Evolutionary conservation across 35 echinoderm and acorn worm species (phyloP).

Genomic region (Lytechinus variegatus): DNA sequence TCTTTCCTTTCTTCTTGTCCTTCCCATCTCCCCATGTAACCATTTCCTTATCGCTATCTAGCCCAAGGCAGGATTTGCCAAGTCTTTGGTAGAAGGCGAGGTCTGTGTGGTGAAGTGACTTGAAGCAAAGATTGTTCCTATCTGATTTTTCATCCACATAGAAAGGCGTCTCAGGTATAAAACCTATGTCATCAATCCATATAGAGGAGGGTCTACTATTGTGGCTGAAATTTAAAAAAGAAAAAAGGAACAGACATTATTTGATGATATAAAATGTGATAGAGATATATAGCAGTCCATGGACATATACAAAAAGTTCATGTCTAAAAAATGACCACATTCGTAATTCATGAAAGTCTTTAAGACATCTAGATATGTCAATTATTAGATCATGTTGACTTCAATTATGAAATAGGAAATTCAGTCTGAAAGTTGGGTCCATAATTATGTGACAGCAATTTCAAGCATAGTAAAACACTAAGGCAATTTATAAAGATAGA

Average conservation of each 20-base stretch:
- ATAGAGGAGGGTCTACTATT: slow-evolving; percentile 55
- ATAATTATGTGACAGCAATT: too few species aligned
- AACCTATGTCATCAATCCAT: slow-evolving; percentile 65
- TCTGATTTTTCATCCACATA: slow-evolving; percentile 76
- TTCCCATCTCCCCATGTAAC: slow-evolving; percentile 57
- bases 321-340: too few species aligned
- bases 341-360: too few species aligned
- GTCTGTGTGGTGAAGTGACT: slow-evolving; percentile 82
- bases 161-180: neutral
- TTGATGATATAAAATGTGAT: neutral
- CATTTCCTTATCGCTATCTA: slow-evolving; percentile 16
- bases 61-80: slow-evolving; percentile 83
- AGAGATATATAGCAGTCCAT: neutral
- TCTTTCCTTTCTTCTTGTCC: slow-evolving; percentile 63
- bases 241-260: neutral
- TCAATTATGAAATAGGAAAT: too few species aligned
- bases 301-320: too few species aligned
- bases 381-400: too few species aligned
- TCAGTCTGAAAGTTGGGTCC: too few species aligned
- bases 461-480: too few species aligned
- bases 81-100: slow-evolving; percentile 76
- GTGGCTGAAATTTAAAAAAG: neutral
- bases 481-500: too few species aligned
- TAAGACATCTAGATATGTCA: too few species aligned
- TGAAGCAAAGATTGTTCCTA: slow-evolving; percentile 85